Evolutionary conservation across 2,888 invertebrate species (phyloP).

Genomic region (Aphodius sticticus): DNA sequence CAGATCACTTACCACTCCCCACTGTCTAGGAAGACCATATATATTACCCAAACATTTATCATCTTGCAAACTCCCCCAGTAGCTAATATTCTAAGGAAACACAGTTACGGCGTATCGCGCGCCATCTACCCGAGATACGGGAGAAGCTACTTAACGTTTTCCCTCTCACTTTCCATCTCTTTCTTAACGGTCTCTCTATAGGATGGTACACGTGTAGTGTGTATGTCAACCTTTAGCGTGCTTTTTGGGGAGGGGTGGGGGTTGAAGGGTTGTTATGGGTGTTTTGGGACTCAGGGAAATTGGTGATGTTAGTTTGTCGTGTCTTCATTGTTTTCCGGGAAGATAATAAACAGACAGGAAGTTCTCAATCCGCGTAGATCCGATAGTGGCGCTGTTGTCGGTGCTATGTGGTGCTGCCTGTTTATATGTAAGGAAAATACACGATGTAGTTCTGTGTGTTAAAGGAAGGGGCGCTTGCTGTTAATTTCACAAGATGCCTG

Average conservation of each 20-base stretch:
- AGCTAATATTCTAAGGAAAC: neutral
- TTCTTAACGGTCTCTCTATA: neutral
- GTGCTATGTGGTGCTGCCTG: neutral
- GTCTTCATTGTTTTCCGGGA: constrained; percentile 4
- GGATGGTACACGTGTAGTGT: neutral
- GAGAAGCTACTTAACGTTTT: neutral
- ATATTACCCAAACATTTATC: neutral
- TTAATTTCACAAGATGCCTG: neutral
- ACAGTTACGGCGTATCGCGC: neutral
- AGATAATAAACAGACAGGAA: neutral
- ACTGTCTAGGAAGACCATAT: neutral
- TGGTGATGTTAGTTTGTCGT: neutral
- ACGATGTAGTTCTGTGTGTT: neutral
- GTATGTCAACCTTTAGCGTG: neutral
- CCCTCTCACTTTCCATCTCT: neutral
- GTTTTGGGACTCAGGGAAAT: too few relatives aligned
- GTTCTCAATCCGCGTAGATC: neutral
- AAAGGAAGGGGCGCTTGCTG: neutral
- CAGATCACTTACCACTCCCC: neutral
- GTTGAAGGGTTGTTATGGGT: neutral
- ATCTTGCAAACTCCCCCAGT: neutral
- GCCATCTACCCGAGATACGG: neutral
- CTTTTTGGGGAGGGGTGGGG: neutral
- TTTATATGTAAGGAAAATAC: neutral
- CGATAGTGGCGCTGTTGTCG: neutral